phyloP scores from a whole-genome alignment of 2,888 invertebrate species.

The Synanthedon vespiformis region DNA sequence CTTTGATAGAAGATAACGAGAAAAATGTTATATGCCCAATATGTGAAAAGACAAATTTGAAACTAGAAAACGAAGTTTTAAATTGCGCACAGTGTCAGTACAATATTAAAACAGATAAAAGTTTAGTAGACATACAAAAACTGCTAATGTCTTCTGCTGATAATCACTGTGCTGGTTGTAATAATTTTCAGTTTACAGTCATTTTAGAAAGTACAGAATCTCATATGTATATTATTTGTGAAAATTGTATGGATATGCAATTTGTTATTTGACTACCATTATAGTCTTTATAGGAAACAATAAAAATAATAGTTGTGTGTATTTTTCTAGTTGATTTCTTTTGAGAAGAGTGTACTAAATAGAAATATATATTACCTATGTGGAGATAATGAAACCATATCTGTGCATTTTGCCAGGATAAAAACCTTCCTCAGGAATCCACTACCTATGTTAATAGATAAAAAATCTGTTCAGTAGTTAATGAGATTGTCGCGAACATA shows the following conservation, averaged over 20 bases:
- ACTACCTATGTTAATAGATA: too few relatives aligned
- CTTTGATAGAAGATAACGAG: conserved; percentile 33
- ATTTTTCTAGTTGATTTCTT: too few relatives aligned
- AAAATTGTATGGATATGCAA: conserved; percentile 45
- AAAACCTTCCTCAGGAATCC: too few relatives aligned
- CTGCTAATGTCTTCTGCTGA: conserved; percentile 31
- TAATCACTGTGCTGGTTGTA: conserved; percentile 34
- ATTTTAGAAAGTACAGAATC: conserved; percentile 35
- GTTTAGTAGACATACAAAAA: conserved; percentile 32
- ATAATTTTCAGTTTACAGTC: conserved; percentile 31
- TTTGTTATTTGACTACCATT: not conserved
- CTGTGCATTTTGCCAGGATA: too few relatives aligned
- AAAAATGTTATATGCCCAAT: conserved; percentile 63
- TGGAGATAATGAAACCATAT: too few relatives aligned
- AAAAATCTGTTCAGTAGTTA: too few relatives aligned
- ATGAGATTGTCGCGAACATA: too few relatives aligned
- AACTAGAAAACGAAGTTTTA: conserved; percentile 17
- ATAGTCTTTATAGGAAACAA: too few relatives aligned
- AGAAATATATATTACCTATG: too few relatives aligned
- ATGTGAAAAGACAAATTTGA: conserved; percentile 54
- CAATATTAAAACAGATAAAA: conserved; percentile 28
- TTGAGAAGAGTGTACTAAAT: too few relatives aligned
- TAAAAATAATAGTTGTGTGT: too few relatives aligned
- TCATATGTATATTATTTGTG: conserved; percentile 53
- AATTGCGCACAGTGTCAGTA: conserved; percentile 44